phyloP scores from a whole-genome alignment of 2,888 invertebrate genomes.

The Coremacera marginata region DNA sequence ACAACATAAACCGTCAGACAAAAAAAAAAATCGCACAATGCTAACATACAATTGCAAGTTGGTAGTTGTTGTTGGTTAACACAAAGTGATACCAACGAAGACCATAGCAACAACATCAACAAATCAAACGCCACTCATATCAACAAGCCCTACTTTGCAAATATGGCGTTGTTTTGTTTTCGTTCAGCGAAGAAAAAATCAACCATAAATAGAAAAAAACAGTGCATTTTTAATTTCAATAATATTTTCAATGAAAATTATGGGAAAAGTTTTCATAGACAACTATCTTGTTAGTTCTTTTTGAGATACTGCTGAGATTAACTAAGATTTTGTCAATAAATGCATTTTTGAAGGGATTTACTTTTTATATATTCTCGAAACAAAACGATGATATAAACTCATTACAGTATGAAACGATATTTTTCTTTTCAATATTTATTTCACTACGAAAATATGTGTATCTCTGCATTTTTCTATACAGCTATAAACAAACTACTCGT shows the following conservation, averaged over 20 bases:
- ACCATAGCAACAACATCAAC: not conserved
- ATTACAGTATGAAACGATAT: too few relatives aligned
- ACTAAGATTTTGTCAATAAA: not conserved
- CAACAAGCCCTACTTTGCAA: not conserved
- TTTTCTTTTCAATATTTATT: too few relatives aligned
- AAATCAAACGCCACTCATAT: not conserved
- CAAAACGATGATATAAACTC: too few relatives aligned
- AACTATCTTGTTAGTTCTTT: too few relatives aligned
- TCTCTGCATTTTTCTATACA: too few relatives aligned
- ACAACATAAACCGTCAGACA: not conserved
- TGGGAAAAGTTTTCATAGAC: too few relatives aligned
- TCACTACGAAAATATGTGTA: too few relatives aligned
- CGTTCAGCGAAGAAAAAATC: not conserved
- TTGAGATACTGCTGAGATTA: too few relatives aligned
- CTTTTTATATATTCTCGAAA: not conserved
- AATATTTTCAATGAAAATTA: too few relatives aligned
- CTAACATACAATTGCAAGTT: conserved; percentile 5
- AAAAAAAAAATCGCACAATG: conserved; percentile 11
- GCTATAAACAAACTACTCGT: too few relatives aligned
- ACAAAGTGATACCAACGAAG: not conserved
- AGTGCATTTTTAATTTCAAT: not conserved
- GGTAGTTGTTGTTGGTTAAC: not conserved
- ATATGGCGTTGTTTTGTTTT: not conserved
- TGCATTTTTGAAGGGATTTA: not conserved
- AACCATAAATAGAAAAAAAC: not conserved